Evolutionary conservation across 2,113 vertebrate species (phyloP).

Genomic region (Odobenus rosmarus): DNA sequence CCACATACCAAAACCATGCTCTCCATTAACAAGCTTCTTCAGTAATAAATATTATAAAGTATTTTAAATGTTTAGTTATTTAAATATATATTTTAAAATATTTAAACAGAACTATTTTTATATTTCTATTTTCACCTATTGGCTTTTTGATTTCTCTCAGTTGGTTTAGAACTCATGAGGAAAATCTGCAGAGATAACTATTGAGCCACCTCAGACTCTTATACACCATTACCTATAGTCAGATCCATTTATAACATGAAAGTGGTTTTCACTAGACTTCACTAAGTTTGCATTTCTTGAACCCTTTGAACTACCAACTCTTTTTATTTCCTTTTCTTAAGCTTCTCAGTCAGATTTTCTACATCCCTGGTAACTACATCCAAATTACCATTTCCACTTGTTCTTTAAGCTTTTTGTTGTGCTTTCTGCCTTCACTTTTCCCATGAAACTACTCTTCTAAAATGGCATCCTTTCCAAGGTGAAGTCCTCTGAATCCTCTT

Average conservation of each 20-base stretch:
- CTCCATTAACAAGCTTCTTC: neutral
- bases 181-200: neutral
- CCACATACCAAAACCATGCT: neutral
- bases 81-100: neutral
- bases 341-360: neutral
- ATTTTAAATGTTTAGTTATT: neutral
- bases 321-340: constrained; percentile 8
- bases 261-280: neutral
- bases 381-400: neutral
- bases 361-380: neutral
- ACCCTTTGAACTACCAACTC: neutral
- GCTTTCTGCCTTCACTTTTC: neutral
- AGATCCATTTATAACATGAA: neutral
- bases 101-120: neutral
- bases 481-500: neutral
- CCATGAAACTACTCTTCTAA: neutral
- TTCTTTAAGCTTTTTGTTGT: neutral
- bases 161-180: neutral
- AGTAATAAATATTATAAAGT: neutral
- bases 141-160: neutral
- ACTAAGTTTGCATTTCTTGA: neutral
- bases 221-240: neutral
- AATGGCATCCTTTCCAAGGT: neutral
- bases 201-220: too few species aligned
- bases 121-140: neutral